Base-by-base conservation (phyloP, 37 sponge, comb jelly and placozoan species). In the Ephydatia muelleri region DNA sequence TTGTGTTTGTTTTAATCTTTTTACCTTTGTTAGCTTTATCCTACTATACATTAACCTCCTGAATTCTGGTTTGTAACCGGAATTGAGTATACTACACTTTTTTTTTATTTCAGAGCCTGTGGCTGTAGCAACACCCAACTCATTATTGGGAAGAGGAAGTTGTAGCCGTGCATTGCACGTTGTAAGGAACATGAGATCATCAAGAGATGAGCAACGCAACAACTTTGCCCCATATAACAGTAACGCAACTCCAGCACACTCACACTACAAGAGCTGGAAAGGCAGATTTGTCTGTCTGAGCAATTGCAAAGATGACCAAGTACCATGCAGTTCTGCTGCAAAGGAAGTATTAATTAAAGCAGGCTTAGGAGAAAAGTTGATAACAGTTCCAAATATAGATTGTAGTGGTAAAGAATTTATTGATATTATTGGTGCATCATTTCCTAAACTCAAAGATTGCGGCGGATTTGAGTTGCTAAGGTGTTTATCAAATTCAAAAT, bases 371-470 rank as follows among this genome's bases (percentile, higher is more conserved):
- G 70, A 69, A 29, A 69, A 69, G 11, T 11, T 5, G 3, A 26
- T 69, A 6, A 29, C 27, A 69, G 11, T 69, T 11, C 29, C 27
- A 29, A 29, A 69, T 30, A 43, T 43, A 43, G 70, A 69, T 9
- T 69, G 27, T 26, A 29, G 29, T 30, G 29, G 29, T 69, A 26
- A 69, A 29, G 29, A 69, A 3, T 69, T 69, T 9, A 69, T 30
- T 4, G 70, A 69, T 26, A 30, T 69, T 30, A 29, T 69, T 11
- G 8, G 3, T 3, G 70, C 27, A 30, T 30, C 27, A 26, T 69
- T 11, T 69, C 70, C 70, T 30, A 69, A 69, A 29, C 70, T 69
- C 70, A 69, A 69, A 69, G 70, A 69, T 3, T 69, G 29, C 5
- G 70, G 70, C 3, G 70, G 70, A 69, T 69, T 69, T 69, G 70